Evolutionary conservation across 2,797 vertebrate species (phyloP), one percentile per base, ranked within the genome.

Genomic region (Sebastes trivittatus): DNA sequence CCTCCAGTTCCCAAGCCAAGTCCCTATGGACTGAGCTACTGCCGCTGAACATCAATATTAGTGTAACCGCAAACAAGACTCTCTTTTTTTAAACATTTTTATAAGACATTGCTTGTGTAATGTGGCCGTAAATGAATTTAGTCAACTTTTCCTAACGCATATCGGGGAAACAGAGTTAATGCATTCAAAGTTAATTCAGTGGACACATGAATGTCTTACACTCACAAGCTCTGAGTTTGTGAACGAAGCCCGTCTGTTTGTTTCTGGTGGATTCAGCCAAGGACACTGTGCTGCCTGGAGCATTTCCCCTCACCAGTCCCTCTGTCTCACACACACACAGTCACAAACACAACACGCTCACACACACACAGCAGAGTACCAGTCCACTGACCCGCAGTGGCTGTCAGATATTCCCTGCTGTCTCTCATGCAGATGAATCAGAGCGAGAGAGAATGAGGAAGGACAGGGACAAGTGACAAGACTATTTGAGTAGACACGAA

Each of bases 381-480:
- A 13, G 55, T 81, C 81, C 87, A 75, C 71, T 88, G 84, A 89
- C 85, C 84, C 46, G 29, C 77, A 75, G 85, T 78, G 36, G 72
- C 78, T 83, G 81, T 82, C 81, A 75, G 66, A 86, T 81, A 61
- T 80, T 56, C 77, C 85, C 71, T 16, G 34, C 86, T 88, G 89
- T 80, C 81, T 82, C 77, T 86, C 82, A 80, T 76, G 66, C 61
- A 61, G 86, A 88, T 89, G 87, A 90, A 89, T 87, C 83, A 75
- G 80, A 88, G 87, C 58, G 59, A 82, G 61, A 78, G 77, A 79
- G 61, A 25, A 89, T 64, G 55, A 54, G 56, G 76, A 85, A 81
- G 82, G 89, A 90, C 77, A 1, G 55, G 49, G 65, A 83, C 85
- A 78, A 85, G 79, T 77, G 74, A 87, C 66, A 25, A 76, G 84